Evolutionary conservation across 2,797 vertebrate species (phyloP).

Genomic region (Argyrosomus regius): DNA sequence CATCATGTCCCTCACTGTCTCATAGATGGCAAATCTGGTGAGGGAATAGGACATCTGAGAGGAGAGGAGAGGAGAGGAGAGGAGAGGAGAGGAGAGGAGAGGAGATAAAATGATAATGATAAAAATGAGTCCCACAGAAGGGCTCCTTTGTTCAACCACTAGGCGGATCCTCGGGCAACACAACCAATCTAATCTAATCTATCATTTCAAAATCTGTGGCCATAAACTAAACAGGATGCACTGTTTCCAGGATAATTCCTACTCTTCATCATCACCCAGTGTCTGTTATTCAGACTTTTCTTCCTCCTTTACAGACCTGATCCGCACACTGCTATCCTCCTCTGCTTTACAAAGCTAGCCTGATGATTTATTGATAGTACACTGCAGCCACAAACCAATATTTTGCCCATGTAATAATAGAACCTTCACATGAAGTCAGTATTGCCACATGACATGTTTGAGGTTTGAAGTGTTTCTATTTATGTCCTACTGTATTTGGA

Average conservation of each 20-base stretch:
- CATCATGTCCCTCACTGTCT: conserved; percentile 89
- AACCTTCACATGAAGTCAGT: not conserved
- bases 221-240: not conserved
- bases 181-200: not conserved
- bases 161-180: conserved; percentile 5
- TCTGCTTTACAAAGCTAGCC: not conserved
- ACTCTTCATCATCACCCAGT: not conserved
- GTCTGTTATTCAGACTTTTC: not conserved
- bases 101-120: not conserved
- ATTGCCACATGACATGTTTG: not conserved
- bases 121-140: not conserved
- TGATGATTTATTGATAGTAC: not conserved
- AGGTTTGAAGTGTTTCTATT: too few species aligned
- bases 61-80: not conserved
- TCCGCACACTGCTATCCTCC: not conserved
- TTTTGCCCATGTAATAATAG: not conserved
- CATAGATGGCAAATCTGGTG: conserved; percentile 97
- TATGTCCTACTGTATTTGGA: too few species aligned
- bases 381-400: not conserved
- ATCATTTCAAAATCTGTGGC: not conserved
- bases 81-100: not conserved
- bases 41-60: conserved; percentile 97
- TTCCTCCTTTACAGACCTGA: not conserved
- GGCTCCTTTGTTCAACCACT: conserved; percentile 2
- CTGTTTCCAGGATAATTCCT: not conserved